Base-by-base conservation (phyloP, 2,888 invertebrate species). In the Drosophila neonasuta region DNA sequence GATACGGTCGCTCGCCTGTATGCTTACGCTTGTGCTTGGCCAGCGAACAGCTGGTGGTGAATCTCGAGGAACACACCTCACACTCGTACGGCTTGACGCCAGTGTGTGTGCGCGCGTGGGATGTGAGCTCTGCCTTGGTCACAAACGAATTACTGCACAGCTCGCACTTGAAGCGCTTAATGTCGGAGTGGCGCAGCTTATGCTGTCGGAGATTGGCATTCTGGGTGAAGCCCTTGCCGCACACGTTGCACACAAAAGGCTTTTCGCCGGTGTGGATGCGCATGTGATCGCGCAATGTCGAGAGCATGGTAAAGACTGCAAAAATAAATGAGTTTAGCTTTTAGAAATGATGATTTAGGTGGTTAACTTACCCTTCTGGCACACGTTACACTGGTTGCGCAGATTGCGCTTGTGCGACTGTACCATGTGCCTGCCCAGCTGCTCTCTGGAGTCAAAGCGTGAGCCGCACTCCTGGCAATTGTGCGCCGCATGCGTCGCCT, bases 31-130 rank as follows among this genome's bases (percentile, higher is more conserved):
- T 90, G 68, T 93, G 93, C 57, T 93, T 93, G 17, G 92, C 92
- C 15, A 94, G 75, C 0, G 93, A 93, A 46, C 92, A 92, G 10
- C 93, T 92, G 0, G 93, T 93, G 0, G 93, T 93, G 80, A 93
- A 94, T 0, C 92, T 91, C 9, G 92, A 90, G 0, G 91, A 91
- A 45, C 93, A 93, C 6, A 91, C 91, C 13, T 92, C 92, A 54
- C 93, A 93, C 0, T 92, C 90, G 74, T 93, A 93, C 0, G 93
- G 93, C 69, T 93, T 93, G 0, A 93, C 93, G 0, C 93, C 93
- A 7, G 92, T 93, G 86, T 93, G 93, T 46, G 92, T 93, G 0
- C 93, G 91, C 0, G 83, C 88, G 78, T 93, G 93, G 0, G 93
- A 92, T 8, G 92, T 92, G 0, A 93, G 73, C 75, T 93, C 93